Conservation (phyloP, 2,797 vertebrate genomes). For the Sus cebifrons region DNA sequence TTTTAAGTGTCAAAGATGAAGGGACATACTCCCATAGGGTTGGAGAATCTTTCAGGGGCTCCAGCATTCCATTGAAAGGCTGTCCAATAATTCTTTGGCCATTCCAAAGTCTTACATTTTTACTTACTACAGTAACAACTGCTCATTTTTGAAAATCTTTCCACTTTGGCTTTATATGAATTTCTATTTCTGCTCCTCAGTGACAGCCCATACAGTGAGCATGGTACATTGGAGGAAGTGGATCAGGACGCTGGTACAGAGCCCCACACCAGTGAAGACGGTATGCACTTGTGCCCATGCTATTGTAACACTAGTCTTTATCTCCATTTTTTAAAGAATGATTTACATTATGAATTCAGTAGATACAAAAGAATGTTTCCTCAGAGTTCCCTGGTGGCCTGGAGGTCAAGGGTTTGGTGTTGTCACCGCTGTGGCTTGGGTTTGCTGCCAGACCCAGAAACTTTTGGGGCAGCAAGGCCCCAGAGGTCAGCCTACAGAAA, state of each 20-base stretch:
- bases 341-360: constrained; percentile 2
- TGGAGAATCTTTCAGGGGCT: background rate
- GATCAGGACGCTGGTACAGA: constrained; percentile 97
- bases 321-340: background rate
- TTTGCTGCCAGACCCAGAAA: too few species aligned
- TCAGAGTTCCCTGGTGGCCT: too few species aligned
- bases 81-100: background rate
- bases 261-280: constrained; percentile 98
- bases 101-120: background rate
- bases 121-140: background rate
- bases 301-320: background rate
- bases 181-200: constrained; percentile 88
- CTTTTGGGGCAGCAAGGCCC: too few species aligned
- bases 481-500: background rate
- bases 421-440: too few species aligned
- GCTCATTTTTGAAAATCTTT: background rate
- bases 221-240: constrained; percentile 97
- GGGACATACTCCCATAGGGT: background rate
- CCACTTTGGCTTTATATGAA: background rate
- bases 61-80: background rate
- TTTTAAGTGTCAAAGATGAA: background rate
- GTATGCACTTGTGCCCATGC: constrained; percentile 89
- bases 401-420: too few species aligned
- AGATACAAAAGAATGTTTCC: background rate
- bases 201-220: constrained; percentile 98